Conservation (phyloP, 2,113 vertebrate species). For the Rhynchomys soricoides region DNA sequence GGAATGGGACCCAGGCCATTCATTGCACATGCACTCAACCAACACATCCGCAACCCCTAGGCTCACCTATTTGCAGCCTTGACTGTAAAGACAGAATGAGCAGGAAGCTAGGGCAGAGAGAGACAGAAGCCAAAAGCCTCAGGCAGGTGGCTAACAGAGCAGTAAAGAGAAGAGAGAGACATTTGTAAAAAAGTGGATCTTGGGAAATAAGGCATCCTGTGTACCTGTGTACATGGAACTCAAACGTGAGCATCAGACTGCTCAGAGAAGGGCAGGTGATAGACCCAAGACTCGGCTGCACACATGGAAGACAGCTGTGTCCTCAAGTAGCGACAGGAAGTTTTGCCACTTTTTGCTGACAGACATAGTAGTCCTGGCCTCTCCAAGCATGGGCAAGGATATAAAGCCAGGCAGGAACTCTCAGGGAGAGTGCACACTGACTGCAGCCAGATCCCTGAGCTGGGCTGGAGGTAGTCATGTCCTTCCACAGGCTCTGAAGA, state of each 20-base stretch:
- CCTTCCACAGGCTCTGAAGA: background rate
- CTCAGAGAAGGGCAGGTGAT: no score
- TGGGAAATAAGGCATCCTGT: background rate
- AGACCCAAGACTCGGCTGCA: background rate
- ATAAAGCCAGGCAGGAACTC: background rate
- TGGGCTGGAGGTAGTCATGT: fast-evolving
- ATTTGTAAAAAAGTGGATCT: background rate
- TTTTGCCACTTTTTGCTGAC: background rate
- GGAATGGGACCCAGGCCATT: background rate
- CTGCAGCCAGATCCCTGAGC: background rate
- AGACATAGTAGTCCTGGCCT: background rate
- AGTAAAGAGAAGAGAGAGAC: background rate
- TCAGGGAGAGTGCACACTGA: background rate
- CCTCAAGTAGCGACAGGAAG: background rate
- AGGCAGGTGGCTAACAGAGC: background rate
- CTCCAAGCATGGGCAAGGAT: background rate
- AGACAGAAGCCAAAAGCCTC: background rate
- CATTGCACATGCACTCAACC: background rate
- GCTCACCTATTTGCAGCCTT: background rate
- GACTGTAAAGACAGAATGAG: background rate
- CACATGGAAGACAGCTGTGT: background rate
- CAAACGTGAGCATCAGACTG: background rate
- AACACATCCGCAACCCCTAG: background rate
- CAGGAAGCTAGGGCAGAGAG: background rate
- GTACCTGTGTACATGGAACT: no score